Conservation (phyloP, 2,888 invertebrate genomes). For the Spilarctia lutea region DNA sequence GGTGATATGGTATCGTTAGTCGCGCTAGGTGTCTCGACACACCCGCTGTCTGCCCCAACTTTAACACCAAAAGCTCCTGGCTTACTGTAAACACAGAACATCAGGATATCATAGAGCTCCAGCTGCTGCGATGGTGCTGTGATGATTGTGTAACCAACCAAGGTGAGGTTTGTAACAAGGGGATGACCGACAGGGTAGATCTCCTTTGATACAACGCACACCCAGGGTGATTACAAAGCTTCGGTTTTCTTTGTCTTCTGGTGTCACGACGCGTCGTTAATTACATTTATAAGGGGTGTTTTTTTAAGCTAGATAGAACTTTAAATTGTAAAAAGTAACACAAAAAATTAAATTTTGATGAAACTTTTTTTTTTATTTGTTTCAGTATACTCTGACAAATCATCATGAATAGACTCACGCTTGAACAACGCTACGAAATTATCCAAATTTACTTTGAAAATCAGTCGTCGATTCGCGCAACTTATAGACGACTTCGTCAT, state of each 20-base stretch:
- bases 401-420: too few relatives aligned
- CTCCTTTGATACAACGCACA: slow-evolving; percentile 90
- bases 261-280: not conserved
- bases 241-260: slow-evolving; percentile 29
- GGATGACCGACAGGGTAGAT: slow-evolving; percentile 86
- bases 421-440: too few relatives aligned
- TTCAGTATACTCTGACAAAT: too few relatives aligned
- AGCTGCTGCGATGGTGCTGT: not conserved
- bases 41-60: not conserved
- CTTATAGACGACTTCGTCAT: too few relatives aligned
- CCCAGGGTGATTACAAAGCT: slow-evolving; percentile 73
- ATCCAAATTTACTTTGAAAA: too few relatives aligned
- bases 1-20: not conserved
- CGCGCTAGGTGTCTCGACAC: not conserved
- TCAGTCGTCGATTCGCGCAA: too few relatives aligned
- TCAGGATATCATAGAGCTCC: not conserved
- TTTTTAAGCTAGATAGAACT: too few relatives aligned
- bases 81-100: not conserved
- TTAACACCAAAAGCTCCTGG: not conserved
- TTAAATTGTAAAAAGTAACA: too few relatives aligned
- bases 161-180: slow-evolving; percentile 91
- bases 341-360: too few relatives aligned
- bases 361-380: too few relatives aligned
- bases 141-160: slow-evolving; percentile 69
- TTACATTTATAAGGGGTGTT: not conserved